phyloP scores from a whole-genome alignment of 2,113 vertebrate species.

The Epinephelus lanceolatus region DNA sequence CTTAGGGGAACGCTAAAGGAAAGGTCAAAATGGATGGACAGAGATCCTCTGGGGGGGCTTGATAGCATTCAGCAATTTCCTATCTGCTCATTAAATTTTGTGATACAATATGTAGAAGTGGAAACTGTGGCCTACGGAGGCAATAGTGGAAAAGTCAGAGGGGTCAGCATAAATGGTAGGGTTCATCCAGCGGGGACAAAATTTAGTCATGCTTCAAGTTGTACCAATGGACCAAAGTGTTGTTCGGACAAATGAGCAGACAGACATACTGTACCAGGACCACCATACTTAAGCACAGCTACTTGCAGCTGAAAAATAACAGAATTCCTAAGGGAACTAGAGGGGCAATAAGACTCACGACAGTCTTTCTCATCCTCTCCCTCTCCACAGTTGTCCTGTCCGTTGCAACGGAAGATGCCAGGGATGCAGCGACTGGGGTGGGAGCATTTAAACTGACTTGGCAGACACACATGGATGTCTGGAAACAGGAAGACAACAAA shows the following conservation, averaged over 20 bases:
- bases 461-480: conserved; percentile 97
- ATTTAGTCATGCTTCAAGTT: not conserved
- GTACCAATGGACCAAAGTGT: not conserved
- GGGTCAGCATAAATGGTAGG: not conserved
- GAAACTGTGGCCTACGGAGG: conserved; percentile 2
- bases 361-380: conserved; percentile 98
- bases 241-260: conserved; percentile 10
- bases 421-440: conserved; percentile 97
- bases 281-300: not conserved
- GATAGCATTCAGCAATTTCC: conserved; percentile 33
- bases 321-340: not conserved
- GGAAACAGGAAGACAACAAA: conserved; percentile 33
- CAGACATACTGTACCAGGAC: not conserved
- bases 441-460: conserved; percentile 97
- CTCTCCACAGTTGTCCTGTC: conserved; percentile 97
- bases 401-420: conserved; percentile 97
- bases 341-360: conserved; percentile 85
- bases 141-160: not conserved
- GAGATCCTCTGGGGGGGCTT: conserved; percentile 9
- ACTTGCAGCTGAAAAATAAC: not conserved
- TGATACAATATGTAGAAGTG: not conserved
- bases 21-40: conserved; percentile 52
- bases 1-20: conserved; percentile 24
- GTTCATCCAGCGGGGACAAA: not conserved
- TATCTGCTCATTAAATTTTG: conserved; percentile 35